Evolutionary conservation across 2,797 vertebrate genomes (phyloP), one percentile per base, ranked within the genome.

Genomic region (Poliocrania exsul): DNA sequence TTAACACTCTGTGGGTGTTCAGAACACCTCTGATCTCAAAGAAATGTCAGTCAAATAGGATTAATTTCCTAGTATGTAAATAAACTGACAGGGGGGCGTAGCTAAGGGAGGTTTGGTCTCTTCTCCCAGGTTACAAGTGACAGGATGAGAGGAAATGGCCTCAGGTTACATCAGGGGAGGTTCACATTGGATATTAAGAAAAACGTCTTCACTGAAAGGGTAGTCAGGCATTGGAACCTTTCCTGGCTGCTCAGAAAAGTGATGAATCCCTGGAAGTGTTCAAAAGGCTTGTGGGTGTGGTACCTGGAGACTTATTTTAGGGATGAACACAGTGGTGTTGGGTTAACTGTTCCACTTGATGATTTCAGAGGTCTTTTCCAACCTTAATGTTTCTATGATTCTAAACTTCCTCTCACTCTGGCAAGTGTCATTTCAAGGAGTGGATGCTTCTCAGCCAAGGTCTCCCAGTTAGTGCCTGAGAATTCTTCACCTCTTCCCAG

Each of bases 101-200:
- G 7, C 6, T 9, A 38, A 6, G 14, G 4, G 19, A 19, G 6
- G 3, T 3, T 38, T 1, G 0, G 19, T 20, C 46, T 46, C 16
- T 44, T 72, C 37, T 72, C 13, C 7, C 44, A 25, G 28, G 14
- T 54, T 5, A 62, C 11, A 35, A 54, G 11, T 25, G n/a, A 17
- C 28, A 72, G 37, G 28, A 46, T 51, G 60, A 65, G 44, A 65
- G 13, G 20, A 80, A 73, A 66, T 0, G 0, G 11, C 44, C 7
- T 58, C 19, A 20, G 14, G 9, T 51, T 65, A 5, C 16, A 38
- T 17, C 28, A 58, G 1, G 3, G 28, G 19, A 66, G 8, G 44
- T 53, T 58, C 51, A 46, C 19, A 5, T 29, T 29, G 9, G 6
- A 66, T 38, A 33, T 25, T 38, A 10, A 13, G 5, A 51, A 38